Evolutionary conservation across 53 echinoderm and acorn worm species (phyloP).

Genomic region (Apostichopus leukothele): DNA sequence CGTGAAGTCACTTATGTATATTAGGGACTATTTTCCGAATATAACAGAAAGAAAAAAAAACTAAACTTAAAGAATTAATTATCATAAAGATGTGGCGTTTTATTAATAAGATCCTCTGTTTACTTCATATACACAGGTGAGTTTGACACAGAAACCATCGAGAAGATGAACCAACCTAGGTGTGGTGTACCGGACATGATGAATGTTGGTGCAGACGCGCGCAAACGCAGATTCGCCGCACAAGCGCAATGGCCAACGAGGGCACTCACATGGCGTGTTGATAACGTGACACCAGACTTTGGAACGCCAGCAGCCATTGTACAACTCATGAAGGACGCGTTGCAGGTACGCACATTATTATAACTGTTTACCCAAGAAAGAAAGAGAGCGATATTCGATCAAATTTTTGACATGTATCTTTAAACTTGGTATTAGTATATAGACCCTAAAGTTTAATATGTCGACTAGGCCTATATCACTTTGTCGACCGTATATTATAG

Average conservation of each 20-base stretch:
- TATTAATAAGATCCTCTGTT: too few species aligned
- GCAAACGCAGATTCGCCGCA: slow-evolving; percentile 67
- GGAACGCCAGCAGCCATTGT: slow-evolving; percentile 36
- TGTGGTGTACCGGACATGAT: slow-evolving; percentile 83
- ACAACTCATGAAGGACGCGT: slow-evolving; percentile 52
- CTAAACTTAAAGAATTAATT: too few species aligned
- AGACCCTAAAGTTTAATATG: too few species aligned
- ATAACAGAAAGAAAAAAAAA: too few species aligned
- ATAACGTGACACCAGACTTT: slow-evolving; percentile 66
- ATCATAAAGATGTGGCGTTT: too few species aligned
- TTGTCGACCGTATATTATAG: too few species aligned
- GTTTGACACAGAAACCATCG: slow-evolving; percentile 64
- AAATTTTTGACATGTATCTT: too few species aligned
- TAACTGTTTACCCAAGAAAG: not conserved
- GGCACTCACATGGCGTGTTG: slow-evolving; percentile 74
- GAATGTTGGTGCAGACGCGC: slow-evolving; percentile 48
- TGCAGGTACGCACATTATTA: slow-evolving; percentile 54
- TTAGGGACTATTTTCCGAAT: too few species aligned
- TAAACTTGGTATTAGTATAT: too few species aligned
- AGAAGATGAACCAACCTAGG: slow-evolving; percentile 79
- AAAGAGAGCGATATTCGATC: too few species aligned
- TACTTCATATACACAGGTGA: slow-evolving; percentile 48
- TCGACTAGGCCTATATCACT: too few species aligned
- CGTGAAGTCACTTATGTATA: too few species aligned
- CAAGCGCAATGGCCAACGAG: slow-evolving; percentile 55